Percentiles rank a stretch among this genome's conserved stretches.
These are phyloP conservation scores for Aphelenchoides bicaudatus DNA, from an alignment of 2,888 invertebrate species.

Conservation along the genomic window DNA sequence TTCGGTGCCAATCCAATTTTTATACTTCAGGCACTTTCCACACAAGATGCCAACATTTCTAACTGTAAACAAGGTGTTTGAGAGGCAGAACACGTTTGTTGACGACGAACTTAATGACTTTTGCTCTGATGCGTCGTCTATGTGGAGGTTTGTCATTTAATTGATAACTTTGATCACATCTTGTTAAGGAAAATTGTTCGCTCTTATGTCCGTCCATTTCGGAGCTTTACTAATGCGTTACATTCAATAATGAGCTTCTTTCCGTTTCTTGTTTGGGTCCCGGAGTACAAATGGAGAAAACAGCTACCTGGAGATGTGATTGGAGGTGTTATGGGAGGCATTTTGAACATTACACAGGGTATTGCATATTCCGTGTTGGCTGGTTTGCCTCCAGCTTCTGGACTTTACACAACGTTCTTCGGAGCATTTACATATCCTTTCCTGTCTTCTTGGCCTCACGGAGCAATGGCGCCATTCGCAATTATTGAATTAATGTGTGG, in stretches of 20 bases:
- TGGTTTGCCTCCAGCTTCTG: conserved; percentile 37
- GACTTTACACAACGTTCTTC: conserved; percentile 36
- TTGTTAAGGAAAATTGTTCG: conserved; percentile 50
- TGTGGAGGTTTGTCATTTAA: conserved; percentile 14
- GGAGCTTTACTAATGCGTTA: neutral
- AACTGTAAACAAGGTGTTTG: too few relatives aligned
- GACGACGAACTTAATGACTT: conserved; percentile 8
- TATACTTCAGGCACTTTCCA: too few relatives aligned
- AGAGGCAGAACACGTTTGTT: conserved; percentile 4
- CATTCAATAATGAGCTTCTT: conserved; percentile 15
- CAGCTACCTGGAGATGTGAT: conserved; percentile 31
- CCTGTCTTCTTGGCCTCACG: conserved; percentile 31
- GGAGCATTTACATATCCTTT: conserved; percentile 31
- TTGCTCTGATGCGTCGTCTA: neutral
- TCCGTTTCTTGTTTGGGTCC: conserved; percentile 31
- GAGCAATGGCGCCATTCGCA: conserved; percentile 24
- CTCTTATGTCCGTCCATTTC: conserved; percentile 9
- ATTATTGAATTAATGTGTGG: conserved; percentile 32
- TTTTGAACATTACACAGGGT: conserved; percentile 13
- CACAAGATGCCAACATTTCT: too few relatives aligned
- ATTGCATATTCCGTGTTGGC: conserved; percentile 37
- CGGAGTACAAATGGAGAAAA: conserved; percentile 28
- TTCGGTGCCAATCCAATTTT: too few relatives aligned
- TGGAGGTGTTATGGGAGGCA: conserved; percentile 9
- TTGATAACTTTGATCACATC: too few relatives aligned